Base-by-base conservation (phyloP, 2,888 invertebrate species). In the Cantharis rufa region DNA sequence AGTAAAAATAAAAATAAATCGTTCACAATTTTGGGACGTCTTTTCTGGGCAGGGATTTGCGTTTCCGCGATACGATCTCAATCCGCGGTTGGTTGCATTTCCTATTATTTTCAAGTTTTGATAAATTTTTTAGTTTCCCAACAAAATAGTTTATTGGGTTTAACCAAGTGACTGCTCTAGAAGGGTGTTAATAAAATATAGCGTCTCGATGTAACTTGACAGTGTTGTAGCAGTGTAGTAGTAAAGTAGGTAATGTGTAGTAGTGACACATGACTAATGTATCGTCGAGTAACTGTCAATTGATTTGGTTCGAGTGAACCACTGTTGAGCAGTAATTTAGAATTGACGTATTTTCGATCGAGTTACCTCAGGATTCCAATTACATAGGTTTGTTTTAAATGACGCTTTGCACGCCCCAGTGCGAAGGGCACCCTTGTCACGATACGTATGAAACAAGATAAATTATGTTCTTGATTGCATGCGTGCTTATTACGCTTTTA, bases 341-440 rank as follows among this genome's bases (percentile, higher is more conserved):
- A 79, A 80, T 80, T 71, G 78, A 78, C 77, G 69, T 62, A 79
- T 78, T 80, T 78, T 71, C 78, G 78, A 80, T 79, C 74, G 75
- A 77, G 75, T 76, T 74, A 78, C 75, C 77, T 78, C 77, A 27
- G 72, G 62, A 79, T 82, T 81, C 79, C 82, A 82, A 82, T 82
- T 82, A 82, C 75, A 77, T 69, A 70, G 82, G 81, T 83, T 80
- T 81, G 82, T 80, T 82, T 81, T 78, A 83, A 85, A 84, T 83
- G 84, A 84, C 85, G 83, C 82, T 85, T 84, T 83, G 83, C 82
- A 82, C 82, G 80, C 78, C 80, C 80, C 72, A 68, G 68, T 69
- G 75, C 76, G 76, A 69, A 77, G 80, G 80, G 78, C 75, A 70
- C 77, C 66, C 76, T 63, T 80, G 81, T 79, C 81, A 80, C 81